A percentile compares a stretch with the other conserved stretches of the same genome.
phyloP scores from a whole-genome alignment of 2,113 vertebrate genomes.

The Rousettus leschenaultii region DNA sequence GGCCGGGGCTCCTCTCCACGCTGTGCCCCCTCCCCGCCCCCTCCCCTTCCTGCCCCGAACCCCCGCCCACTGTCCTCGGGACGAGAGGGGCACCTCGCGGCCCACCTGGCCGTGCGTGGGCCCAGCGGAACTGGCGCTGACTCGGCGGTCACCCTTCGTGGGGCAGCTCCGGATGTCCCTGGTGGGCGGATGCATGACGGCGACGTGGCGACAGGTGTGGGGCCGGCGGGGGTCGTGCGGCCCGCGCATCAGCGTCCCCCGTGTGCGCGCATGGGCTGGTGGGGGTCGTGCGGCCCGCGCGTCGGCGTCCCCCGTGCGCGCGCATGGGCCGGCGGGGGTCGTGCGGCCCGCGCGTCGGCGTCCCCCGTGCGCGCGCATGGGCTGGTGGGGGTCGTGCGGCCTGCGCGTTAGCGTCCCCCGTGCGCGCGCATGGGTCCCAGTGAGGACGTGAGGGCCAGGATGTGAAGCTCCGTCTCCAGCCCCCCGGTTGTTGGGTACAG shows the following conservation, averaged over 20 bases:
- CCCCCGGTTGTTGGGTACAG: too few species aligned
- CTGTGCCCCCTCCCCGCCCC: too few species aligned
- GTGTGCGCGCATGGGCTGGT: neutral
- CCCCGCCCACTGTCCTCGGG: neutral
- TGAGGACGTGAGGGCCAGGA: neutral
- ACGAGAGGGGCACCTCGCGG: rapidly evolving
- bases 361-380: neutral
- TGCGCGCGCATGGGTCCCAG: rapidly evolving
- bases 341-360: rapidly evolving
- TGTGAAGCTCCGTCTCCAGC: neutral
- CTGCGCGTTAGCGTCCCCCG: rapidly evolving
- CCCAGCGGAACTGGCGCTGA: rapidly evolving
- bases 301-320: rapidly evolving
- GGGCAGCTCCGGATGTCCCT: neutral
- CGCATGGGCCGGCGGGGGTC: too few species aligned
- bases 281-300: rapidly evolving
- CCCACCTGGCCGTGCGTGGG: rapidly evolving
- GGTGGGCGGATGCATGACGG: neutral
- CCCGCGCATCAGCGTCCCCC: rapidly evolving
- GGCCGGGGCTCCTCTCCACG: rapidly evolving
- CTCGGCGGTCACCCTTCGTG: neutral
- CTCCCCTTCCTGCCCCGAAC: neutral
- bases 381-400: rapidly evolving
- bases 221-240: too few species aligned
- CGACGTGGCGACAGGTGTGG: rapidly evolving